Evolutionary conservation across 2,797 vertebrate species (phyloP).

Genomic region (Paedocypris micromegethes): DNA sequence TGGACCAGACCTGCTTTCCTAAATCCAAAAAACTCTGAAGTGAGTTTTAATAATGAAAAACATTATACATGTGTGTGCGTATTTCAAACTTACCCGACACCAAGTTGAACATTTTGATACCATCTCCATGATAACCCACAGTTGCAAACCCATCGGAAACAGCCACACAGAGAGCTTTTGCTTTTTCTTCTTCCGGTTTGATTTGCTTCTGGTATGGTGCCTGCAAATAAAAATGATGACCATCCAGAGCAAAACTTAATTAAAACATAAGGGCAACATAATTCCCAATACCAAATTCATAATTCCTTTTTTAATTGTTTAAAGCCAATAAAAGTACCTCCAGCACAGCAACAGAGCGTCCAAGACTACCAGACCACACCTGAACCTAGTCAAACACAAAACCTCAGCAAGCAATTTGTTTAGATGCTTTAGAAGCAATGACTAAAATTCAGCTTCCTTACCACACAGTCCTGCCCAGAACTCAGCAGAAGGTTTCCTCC

Average conservation of each 20-base stretch:
- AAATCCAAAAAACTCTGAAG: neutral
- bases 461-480: conserved; percentile 74
- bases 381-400: conserved; percentile 66
- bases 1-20: conserved; percentile 60
- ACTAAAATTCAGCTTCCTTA: conserved; percentile 48
- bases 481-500: conserved; percentile 69
- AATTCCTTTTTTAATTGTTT: too few species aligned
- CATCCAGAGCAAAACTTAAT: neutral
- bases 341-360: conserved; percentile 57
- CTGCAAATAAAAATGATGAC: conserved; percentile 1
- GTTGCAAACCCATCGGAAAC: conserved; percentile 59
- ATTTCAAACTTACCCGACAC: conserved; percentile 59
- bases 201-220: neutral
- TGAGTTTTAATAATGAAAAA: neutral
- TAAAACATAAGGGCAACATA: neutral
- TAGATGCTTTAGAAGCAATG: neutral
- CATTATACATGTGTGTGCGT: neutral
- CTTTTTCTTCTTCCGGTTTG: conserved; percentile 38
- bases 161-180: conserved; percentile 71
- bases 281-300: neutral
- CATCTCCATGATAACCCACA: conserved; percentile 74
- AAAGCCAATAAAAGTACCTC: neutral
- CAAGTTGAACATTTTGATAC: conserved; percentile 68
- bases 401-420: neutral
- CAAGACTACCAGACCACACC: conserved; percentile 80